Evolutionary conservation across 2,797 vertebrate genomes (phyloP), one percentile per base, ranked within the genome.

Genomic region (Ceryle rudis): DNA sequence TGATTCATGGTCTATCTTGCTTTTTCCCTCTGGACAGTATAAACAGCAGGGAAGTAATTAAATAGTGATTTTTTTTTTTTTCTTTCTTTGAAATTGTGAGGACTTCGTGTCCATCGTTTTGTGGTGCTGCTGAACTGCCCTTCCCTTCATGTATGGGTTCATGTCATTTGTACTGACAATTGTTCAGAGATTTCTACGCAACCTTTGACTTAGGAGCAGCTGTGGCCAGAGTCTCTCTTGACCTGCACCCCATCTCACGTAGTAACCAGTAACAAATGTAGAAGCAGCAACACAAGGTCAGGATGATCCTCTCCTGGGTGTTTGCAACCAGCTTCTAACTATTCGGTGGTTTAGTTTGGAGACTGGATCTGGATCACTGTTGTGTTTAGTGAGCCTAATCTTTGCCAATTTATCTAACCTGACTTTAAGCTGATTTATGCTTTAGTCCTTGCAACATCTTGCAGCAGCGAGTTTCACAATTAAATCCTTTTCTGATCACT

Each of bases 131-230:
- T 57, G 58, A 54, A 6, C 58, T 75, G 14, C 29, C 58, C 41
- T 79, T n/a, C 37, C 29, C 7, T 67, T 44, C 3, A 0, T 10
- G 13, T 33, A 35, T 2, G 1, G 0, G 0, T 26, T 72, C 17
- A 1, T 69, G 18, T 12, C 33, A 11, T 35, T 69, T 80, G 22
- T 61, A 41, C 25, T 82, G 58, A 58, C 64, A 75, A 0, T 9
- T 65, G 18, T 37, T 90, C 47, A 70, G 58, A 58, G 44, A 31
- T 82, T 92, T 81, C 42, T 83, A 11, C 84, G 77, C 47, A 55
- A 4, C 9, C 1, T 74, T 92, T 83, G 81, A 64, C 3, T 9
- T 52, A 17, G 41, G 29, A 57, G 47, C 65, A 86, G 57, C 77
- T 86, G 75, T 86, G 44, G 17, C 33, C 81, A 17, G 8, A 21